Percentiles rank a stretch among this genome's conserved stretches.
Evolutionary conservation across 2,888 invertebrate species (phyloP).

Genomic region (Apoderus coryli): DNA sequence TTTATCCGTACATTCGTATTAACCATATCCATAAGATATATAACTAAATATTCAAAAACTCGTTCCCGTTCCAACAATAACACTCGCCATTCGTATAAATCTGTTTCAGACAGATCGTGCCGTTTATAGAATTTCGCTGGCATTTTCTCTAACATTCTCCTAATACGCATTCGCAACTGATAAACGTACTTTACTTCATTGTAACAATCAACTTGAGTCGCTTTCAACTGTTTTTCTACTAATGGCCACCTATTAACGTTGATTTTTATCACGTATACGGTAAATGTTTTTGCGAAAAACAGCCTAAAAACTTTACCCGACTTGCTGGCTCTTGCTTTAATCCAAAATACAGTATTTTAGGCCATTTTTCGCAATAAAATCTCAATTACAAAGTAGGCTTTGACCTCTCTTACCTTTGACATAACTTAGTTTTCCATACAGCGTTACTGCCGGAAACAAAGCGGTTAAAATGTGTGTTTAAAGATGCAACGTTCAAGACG

Average conservation of each 20-base stretch:
- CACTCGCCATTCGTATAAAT: constrained; percentile 32
- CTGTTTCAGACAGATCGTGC: constrained; percentile 33
- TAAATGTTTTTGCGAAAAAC: no score
- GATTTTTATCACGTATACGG: no score
- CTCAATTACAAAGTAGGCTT: no score
- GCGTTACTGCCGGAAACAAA: constrained; percentile 34
- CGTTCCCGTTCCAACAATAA: constrained; percentile 30
- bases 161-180: constrained; percentile 25
- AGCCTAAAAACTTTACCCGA: no score
- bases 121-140: constrained; percentile 33
- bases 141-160: constrained; percentile 31
- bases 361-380: no score
- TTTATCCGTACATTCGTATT: constrained; percentile 23
- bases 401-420: constrained; percentile 28
- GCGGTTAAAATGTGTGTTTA: constrained; percentile 38
- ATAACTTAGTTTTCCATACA: constrained; percentile 35
- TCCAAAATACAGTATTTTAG: no score
- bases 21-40: constrained; percentile 30
- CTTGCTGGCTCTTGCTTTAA: no score
- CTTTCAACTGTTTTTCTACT: constrained; percentile 26
- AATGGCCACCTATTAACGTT: constrained; percentile 32
- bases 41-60: constrained; percentile 33
- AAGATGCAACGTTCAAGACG: constrained; percentile 11
- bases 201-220: constrained; percentile 27
- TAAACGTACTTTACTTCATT: constrained; percentile 29